phyloP scores from a whole-genome alignment of 2,797 vertebrate genomes.

The Stomatorhinus walkeri region DNA sequence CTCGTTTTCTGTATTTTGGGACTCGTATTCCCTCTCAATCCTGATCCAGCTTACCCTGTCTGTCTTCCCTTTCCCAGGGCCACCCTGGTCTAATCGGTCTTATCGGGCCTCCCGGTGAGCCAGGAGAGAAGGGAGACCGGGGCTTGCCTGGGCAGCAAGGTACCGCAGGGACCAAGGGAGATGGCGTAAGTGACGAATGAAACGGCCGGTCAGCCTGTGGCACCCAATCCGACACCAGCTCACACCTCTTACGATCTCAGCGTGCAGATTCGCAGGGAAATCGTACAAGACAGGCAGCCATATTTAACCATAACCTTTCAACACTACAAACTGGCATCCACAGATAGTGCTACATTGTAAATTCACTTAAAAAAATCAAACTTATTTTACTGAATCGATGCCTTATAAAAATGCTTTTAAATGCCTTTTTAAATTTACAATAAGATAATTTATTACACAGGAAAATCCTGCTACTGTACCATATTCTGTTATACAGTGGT shows the following conservation, averaged over 20 bases:
- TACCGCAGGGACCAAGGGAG: constrained; percentile 78
- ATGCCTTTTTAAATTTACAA: background rate
- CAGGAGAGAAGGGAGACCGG: constrained; percentile 80
- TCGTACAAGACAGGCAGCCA: background rate
- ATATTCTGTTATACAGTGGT: background rate
- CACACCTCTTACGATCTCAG: background rate
- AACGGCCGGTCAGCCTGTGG: background rate
- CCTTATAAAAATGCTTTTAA: background rate
- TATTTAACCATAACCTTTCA: background rate
- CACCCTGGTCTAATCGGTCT: constrained; percentile 73
- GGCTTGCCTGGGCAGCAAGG: constrained; percentile 90
- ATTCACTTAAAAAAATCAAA: background rate
- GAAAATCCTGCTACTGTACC: background rate
- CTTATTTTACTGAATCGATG: background rate
- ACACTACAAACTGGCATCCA: background rate
- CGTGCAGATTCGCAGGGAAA: background rate
- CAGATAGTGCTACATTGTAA: background rate
- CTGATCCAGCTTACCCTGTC: background rate
- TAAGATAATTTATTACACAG: background rate
- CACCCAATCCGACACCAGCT: background rate
- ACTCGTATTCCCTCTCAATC: background rate
- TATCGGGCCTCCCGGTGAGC: constrained; percentile 68
- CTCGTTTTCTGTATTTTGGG: background rate
- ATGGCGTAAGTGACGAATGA: constrained; percentile 66
- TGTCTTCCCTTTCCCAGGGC: constrained; percentile 46